Conservation (phyloP, 2,888 invertebrate genomes). For the Temnothorax ravouxi region DNA sequence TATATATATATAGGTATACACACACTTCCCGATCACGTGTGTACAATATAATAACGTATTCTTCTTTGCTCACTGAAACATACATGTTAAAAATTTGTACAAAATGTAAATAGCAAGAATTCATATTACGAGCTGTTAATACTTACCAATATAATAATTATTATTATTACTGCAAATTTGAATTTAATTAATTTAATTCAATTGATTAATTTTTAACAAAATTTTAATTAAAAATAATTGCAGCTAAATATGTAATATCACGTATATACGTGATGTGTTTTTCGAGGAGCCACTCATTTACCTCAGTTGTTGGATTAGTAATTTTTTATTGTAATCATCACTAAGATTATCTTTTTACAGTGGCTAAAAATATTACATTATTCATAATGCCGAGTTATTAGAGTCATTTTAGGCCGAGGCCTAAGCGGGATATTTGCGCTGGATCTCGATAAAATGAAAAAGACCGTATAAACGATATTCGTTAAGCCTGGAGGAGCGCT, state of each 20-base stretch:
- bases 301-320: background rate
- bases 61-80: constrained; percentile 3
- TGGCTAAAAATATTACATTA: constrained; percentile 22
- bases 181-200: constrained; percentile 25
- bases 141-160: background rate
- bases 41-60: constrained; percentile 38
- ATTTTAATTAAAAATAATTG: constrained; percentile 18
- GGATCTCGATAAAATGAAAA: constrained; percentile 20
- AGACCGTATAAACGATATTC: constrained; percentile 33
- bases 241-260: constrained; percentile 13
- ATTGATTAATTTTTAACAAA: constrained; percentile 27
- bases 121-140: background rate
- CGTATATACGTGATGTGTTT: background rate
- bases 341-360: background rate
- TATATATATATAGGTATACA: background rate
- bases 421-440: constrained; percentile 28
- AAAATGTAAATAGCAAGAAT: constrained; percentile 1
- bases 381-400: background rate
- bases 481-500: constrained; percentile 35
- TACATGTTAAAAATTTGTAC: background rate
- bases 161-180: background rate
- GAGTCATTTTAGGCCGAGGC: background rate
- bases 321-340: background rate
- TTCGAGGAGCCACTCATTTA: background rate
- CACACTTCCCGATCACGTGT: constrained; percentile 28